A percentile compares a stretch with the other conserved stretches of the same genome.
phyloP scores from a whole-genome alignment of 2,113 vertebrate species.

The Bos javanicus region DNA sequence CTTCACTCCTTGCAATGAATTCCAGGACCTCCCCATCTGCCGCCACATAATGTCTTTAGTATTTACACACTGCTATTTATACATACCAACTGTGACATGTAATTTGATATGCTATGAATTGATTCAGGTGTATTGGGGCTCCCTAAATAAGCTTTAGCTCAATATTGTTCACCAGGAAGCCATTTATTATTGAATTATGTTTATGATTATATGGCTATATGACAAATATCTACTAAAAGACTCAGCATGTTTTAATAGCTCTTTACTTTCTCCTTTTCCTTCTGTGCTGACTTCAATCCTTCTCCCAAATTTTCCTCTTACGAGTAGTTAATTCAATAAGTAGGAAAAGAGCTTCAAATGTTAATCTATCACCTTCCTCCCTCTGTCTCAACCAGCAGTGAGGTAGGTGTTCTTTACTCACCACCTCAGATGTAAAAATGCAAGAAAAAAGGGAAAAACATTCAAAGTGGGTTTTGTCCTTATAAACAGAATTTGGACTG shows the following conservation, averaged over 20 bases:
- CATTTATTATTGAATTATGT: conserved; percentile 38
- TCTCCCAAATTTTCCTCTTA: not conserved
- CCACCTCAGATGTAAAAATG: not conserved
- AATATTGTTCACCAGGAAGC: conserved; percentile 13
- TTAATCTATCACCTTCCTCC: not conserved
- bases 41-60: not conserved
- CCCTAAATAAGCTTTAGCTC: conserved; percentile 7
- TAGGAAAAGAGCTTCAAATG: not conserved
- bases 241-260: conserved; percentile 20
- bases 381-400: too few relatives aligned
- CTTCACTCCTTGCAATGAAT: not conserved
- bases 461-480: not conserved
- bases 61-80: not conserved
- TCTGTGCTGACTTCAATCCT: not conserved
- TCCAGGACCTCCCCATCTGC: not conserved
- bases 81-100: not conserved
- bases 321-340: not conserved
- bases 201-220: not conserved
- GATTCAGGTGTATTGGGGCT: not conserved
- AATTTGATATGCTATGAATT: not conserved
- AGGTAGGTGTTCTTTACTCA: not conserved
- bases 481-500: not conserved
- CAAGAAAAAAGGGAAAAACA: not conserved
- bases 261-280: conserved; percentile 1
- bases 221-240: conserved; percentile 23